These are phyloP conservation scores for Apus apus DNA, from an alignment of 2,113 vertebrate species.

Conservation along the genomic window DNA sequence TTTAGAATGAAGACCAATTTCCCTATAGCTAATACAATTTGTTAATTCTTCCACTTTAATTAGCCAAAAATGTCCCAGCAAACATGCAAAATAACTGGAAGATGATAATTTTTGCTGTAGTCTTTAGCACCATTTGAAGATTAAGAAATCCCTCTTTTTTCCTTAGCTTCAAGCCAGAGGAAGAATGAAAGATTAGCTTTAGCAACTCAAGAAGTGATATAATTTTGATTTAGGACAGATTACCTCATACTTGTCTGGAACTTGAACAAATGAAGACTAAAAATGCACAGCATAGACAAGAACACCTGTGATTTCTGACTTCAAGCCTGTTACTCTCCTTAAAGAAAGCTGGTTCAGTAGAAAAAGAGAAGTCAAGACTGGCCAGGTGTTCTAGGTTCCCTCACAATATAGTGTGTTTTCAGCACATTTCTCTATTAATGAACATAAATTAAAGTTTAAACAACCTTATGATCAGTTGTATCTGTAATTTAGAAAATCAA, in stretches of 20 bases:
- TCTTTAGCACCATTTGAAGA: not conserved
- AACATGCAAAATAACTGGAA: not conserved
- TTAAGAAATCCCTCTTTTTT: not conserved
- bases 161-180: not conserved
- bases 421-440: not conserved
- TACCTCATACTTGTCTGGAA: conserved; percentile 60
- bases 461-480: not conserved
- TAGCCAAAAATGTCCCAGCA: not conserved
- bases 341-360: not conserved
- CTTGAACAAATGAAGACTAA: conserved; percentile 41
- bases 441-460: not conserved
- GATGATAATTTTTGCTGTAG: not conserved
- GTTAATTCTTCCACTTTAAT: not conserved
- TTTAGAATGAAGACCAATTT: not conserved
- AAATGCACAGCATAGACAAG: conserved; percentile 10
- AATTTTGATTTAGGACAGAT: conserved; percentile 54
- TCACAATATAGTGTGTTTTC: not conserved
- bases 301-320: conserved; percentile 54
- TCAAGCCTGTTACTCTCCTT: conserved; percentile 4
- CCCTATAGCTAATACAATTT: not conserved
- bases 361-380: not conserved
- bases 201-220: not conserved
- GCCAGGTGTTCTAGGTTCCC: not conserved
- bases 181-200: conserved; percentile 20
- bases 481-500: not conserved